A percentile compares a stretch with the other conserved stretches of the same genome.
Conservation (phyloP, 2,113 vertebrate genomes). For the Toxotes chatareus region DNA sequence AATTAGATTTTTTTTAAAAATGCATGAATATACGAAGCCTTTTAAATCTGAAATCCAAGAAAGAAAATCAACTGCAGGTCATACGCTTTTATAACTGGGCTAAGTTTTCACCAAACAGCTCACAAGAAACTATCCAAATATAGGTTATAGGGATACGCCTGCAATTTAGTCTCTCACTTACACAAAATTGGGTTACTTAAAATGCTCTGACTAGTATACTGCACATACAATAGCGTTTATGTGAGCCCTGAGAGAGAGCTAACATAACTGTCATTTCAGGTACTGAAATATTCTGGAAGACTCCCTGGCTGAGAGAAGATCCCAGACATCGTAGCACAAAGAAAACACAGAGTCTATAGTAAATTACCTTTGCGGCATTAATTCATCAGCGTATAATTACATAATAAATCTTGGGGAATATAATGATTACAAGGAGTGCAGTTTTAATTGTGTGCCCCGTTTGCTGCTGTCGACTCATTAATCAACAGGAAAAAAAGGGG, state of each 20-base stretch:
- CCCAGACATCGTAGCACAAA: constrained; percentile 15
- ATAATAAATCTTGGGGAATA: constrained; percentile 74
- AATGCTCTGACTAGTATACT: no score
- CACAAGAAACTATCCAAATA: no score
- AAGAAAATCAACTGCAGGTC: no score
- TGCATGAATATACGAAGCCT: background rate
- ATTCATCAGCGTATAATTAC: constrained; percentile 71
- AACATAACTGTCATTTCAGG: background rate
- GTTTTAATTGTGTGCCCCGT: constrained; percentile 63
- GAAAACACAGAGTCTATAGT: constrained; percentile 23
- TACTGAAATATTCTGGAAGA: background rate
- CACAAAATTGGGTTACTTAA: no score
- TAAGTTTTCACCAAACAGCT: no score
- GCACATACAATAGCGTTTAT: background rate
- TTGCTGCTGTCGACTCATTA: constrained; percentile 65
- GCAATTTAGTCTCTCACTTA: no score
- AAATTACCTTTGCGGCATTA: constrained; percentile 42
- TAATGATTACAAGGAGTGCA: constrained; percentile 57
- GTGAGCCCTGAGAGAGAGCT: background rate
- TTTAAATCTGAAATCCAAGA: no score
- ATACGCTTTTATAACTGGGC: no score
- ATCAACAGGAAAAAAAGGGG: constrained; percentile 55
- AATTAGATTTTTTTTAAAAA: no score
- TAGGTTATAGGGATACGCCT: no score
- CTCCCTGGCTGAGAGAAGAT: constrained; percentile 1